Base-by-base conservation (phyloP, 2,888 invertebrate genomes). In the Eupithecia subumbrata region DNA sequence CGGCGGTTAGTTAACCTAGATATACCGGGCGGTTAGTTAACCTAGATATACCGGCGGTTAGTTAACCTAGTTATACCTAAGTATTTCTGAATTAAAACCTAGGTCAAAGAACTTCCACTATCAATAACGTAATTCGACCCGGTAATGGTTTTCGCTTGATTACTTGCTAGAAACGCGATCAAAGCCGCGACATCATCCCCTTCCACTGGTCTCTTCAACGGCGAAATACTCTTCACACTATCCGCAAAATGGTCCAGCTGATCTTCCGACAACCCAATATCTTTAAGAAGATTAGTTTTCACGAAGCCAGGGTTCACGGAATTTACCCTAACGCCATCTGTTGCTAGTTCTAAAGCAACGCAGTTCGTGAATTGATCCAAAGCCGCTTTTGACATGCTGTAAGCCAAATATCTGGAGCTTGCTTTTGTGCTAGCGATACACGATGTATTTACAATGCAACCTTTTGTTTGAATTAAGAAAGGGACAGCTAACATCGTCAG, bases 281-380 rank as follows among this genome's bases (percentile, higher is more conserved):
- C 95, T 87, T 96, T 97, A 82, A 98, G 97, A 34, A 99, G 89
- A 87, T 98, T 97, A 0, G 99, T 99, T 56, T 97, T 92, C 4
- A 97, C 96, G 1, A 98, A 98, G n/a, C 99, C 99, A n/a, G 99
- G 99, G 90, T 98, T 98, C 0, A 99, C 97, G 52, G 97, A 96
- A 89, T 99, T 99, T 0, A 98, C 98, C 76, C 99, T 95, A 0
- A 99, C 97, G 81, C 97, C 96, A 87, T 97, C 97, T 1, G 96
- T 84, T 43, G 97, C 98, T 74, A 98, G 91, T 84, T 98, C 99
- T 69, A 99, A 92, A 1, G 99, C 99, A 18, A 97, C 95, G 88
- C 98, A 98, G 87, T 97, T 96, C 0, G 99, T 99, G 83, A 99
- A 97, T 86, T 99, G 99, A 92, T 99, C 99, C 8, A 99, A 91